These are phyloP conservation scores for Dascillus cervinus DNA, from an alignment of 2,888 invertebrate species.

Conservation along the genomic window DNA sequence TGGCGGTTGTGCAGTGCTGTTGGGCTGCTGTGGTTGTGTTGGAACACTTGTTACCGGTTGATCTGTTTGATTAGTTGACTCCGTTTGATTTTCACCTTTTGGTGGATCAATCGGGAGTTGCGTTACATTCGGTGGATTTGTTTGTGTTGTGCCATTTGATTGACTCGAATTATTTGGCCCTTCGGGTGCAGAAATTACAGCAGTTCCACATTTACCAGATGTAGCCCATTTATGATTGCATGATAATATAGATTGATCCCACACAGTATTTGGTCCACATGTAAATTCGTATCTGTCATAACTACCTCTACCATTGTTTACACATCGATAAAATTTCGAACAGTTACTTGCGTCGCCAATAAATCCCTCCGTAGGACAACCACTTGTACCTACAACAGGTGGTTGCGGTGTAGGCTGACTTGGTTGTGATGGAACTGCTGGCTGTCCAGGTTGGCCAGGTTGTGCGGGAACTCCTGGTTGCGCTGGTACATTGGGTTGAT, in stretches of 20 bases:
- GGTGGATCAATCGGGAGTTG: constrained; percentile 10
- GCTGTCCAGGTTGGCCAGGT: constrained; percentile 6
- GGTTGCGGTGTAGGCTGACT: constrained; percentile 2
- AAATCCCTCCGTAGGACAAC: constrained; percentile 61
- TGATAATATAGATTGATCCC: too few relatives aligned
- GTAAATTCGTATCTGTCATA: constrained; percentile 61
- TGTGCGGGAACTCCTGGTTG: constrained; percentile 45
- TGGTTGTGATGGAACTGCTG: constrained; percentile 1
- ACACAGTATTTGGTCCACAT: too few relatives aligned
- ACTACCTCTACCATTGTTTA: constrained; percentile 50
- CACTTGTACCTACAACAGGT: constrained; percentile 10
- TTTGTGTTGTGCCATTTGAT: constrained; percentile 8
- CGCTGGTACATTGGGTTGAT: constrained; percentile 40
- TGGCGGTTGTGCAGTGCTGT: constrained; percentile 10
- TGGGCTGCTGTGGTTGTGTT: constrained; percentile 6
- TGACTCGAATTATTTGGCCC: constrained; percentile 7
- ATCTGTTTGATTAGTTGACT: constrained; percentile 24
- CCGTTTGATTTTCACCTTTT: too few relatives aligned
- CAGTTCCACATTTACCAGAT: too few relatives aligned
- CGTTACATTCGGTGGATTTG: constrained; percentile 7
- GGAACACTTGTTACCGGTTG: constrained; percentile 9
- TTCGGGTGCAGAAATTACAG: too few relatives aligned
- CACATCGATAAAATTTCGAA: constrained; percentile 69
- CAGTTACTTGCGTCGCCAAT: constrained; percentile 62
- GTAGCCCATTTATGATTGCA: too few relatives aligned